phyloP scores from a whole-genome alignment of 2,888 invertebrate species.

The Polietes domitor region DNA sequence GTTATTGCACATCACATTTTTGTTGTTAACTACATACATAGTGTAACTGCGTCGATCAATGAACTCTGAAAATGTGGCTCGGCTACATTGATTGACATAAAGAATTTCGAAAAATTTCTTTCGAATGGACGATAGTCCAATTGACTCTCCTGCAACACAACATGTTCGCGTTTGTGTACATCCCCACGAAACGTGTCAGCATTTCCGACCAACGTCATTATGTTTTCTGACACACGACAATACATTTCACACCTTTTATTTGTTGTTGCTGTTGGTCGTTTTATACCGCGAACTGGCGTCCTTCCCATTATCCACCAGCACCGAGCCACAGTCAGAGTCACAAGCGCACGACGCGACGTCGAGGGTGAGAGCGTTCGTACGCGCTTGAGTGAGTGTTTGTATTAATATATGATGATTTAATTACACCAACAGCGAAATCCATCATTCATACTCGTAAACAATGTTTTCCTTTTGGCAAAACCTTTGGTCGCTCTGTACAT shows the following conservation, averaged over 20 bases:
- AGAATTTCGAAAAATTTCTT: too few species aligned
- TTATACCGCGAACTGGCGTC: not conserved
- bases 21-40: too few species aligned
- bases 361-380: not conserved
- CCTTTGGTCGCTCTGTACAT: too few species aligned
- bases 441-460: constrained; percentile 24
- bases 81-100: too few species aligned
- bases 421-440: constrained; percentile 17
- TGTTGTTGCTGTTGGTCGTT: not conserved
- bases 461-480: constrained; percentile 16
- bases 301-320: not conserved
- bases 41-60: too few species aligned
- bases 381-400: constrained; percentile 10
- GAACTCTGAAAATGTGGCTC: too few species aligned
- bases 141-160: not conserved
- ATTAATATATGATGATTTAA: constrained; percentile 38
- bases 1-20: too few species aligned
- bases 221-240: not conserved
- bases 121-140: too few species aligned
- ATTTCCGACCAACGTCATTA: not conserved
- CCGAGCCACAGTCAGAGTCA: not conserved
- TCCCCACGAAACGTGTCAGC: not conserved
- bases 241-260: constrained; percentile 37
- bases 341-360: not conserved
- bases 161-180: not conserved